These are phyloP conservation scores for Leptinotarsa haldemani DNA, from an alignment of 2,888 invertebrate genomes.

Conservation along the genomic window DNA sequence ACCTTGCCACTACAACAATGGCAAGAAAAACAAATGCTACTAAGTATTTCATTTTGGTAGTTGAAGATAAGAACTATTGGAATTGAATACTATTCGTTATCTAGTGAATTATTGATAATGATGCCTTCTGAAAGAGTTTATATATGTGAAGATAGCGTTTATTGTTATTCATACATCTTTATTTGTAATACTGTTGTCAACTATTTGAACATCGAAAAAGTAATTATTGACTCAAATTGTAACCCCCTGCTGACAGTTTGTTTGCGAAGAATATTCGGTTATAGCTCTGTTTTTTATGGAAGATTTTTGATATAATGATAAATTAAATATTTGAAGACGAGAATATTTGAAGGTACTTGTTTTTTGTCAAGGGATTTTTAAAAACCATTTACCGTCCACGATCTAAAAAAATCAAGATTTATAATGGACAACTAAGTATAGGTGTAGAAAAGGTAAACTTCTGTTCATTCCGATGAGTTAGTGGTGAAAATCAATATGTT, in stretches of 20 bases:
- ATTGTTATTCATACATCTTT: conserved; percentile 19
- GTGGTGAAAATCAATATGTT: too few species aligned
- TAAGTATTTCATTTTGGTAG: conserved; percentile 12
- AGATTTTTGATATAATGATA: background rate
- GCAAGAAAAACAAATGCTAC: conserved; percentile 2
- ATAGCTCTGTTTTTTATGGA: background rate
- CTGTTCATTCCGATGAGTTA: too few species aligned
- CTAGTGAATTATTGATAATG: background rate
- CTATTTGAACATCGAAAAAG: conserved; percentile 5
- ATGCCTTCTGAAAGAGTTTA: background rate
- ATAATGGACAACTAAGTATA: too few species aligned
- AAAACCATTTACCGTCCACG: background rate
- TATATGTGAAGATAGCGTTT: conserved; percentile 16
- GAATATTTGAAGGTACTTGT: too few species aligned
- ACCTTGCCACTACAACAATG: conserved; percentile 13
- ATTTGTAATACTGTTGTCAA: background rate
- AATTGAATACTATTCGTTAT: background rate
- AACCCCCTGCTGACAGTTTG: conserved; percentile 24
- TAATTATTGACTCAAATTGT: conserved; percentile 19
- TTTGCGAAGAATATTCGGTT: background rate
- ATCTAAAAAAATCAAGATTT: too few species aligned
- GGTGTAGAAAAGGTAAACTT: too few species aligned
- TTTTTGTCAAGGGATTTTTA: background rate
- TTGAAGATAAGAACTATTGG: background rate
- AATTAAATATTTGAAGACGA: too few species aligned